These are phyloP conservation scores for Andrena camellia DNA, from an alignment of 2,888 invertebrate genomes.

Conservation along the genomic window DNA sequence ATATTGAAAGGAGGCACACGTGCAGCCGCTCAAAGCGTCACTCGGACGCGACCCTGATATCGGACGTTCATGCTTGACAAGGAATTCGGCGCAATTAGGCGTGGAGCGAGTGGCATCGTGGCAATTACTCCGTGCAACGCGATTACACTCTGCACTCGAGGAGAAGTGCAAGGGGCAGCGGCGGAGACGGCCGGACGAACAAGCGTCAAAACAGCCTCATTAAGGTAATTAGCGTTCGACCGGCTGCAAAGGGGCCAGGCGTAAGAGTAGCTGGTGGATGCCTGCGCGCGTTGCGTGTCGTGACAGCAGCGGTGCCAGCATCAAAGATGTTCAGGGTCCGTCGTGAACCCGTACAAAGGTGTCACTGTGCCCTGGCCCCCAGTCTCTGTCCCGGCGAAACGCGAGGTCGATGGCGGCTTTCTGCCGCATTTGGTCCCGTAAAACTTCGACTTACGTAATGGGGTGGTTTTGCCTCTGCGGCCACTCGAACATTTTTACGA, in stretches of 20 bases:
- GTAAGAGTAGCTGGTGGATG: conserved; percentile 63
- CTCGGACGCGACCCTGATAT: conserved; percentile 70
- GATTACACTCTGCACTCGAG: conserved; percentile 65
- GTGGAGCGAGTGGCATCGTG: conserved; percentile 69
- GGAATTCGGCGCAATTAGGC: conserved; percentile 80
- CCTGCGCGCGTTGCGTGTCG: conserved; percentile 43
- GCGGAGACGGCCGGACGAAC: conserved; percentile 65
- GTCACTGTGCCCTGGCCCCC: conserved; percentile 1
- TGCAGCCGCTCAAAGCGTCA: conserved; percentile 50
- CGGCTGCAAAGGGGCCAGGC: conserved; percentile 60
- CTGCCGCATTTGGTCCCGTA: background rate
- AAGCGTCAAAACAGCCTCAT: conserved; percentile 78
- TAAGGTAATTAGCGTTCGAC: conserved; percentile 77
- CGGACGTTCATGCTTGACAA: conserved; percentile 76
- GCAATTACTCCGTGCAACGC: conserved; percentile 77
- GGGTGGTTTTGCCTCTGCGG: background rate
- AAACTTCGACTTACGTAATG: conserved; percentile 28
- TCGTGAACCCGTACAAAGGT: conserved; percentile 33
- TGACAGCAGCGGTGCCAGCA: conserved; percentile 18
- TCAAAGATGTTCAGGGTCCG: conserved; percentile 59
- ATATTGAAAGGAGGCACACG: conserved; percentile 10
- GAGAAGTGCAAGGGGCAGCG: conserved; percentile 52
- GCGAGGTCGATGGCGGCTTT: background rate
- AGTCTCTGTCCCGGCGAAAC: conserved; percentile 32
- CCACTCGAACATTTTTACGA: background rate